These are phyloP conservation scores for Porites rus DNA, from an alignment of 92 coral and sea anemone species.

Conservation along the genomic window DNA sequence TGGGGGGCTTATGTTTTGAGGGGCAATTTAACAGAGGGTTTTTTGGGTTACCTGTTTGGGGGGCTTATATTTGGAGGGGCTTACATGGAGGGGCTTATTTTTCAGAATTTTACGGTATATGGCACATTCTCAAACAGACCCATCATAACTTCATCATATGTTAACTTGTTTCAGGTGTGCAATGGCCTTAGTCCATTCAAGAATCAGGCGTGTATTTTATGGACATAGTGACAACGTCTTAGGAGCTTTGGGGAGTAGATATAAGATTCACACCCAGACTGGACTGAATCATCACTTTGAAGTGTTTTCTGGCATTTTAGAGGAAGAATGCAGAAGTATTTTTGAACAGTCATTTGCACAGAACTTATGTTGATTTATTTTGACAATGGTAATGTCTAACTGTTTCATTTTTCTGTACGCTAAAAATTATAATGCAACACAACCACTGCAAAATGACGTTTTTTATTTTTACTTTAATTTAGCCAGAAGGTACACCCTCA, in stretches of 20 bases:
- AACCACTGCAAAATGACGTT: no score
- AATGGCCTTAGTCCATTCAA: constrained; percentile 95
- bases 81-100: no score
- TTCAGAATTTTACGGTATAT: no score
- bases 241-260: constrained; percentile 92
- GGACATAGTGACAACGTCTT: constrained; percentile 55
- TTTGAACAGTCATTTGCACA: neutral
- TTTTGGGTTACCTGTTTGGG: no score
- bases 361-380: neutral
- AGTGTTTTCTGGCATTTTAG: constrained; percentile 80
- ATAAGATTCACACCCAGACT: constrained; percentile 81
- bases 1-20: no score
- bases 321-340: constrained; percentile 59
- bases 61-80: no score
- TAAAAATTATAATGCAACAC: neutral
- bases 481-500: no score
- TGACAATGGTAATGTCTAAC: neutral
- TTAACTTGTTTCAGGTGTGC: constrained; percentile 81
- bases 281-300: constrained; percentile 96
- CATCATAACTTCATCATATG: neutral
- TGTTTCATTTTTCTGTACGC: neutral
- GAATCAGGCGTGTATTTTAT: constrained; percentile 94
- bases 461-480: no score
- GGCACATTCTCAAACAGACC: no score
- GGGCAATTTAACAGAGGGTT: no score